These are phyloP conservation scores for Heliconius ismenius DNA, from an alignment of 2,888 invertebrate species.

Conservation along the genomic window DNA sequence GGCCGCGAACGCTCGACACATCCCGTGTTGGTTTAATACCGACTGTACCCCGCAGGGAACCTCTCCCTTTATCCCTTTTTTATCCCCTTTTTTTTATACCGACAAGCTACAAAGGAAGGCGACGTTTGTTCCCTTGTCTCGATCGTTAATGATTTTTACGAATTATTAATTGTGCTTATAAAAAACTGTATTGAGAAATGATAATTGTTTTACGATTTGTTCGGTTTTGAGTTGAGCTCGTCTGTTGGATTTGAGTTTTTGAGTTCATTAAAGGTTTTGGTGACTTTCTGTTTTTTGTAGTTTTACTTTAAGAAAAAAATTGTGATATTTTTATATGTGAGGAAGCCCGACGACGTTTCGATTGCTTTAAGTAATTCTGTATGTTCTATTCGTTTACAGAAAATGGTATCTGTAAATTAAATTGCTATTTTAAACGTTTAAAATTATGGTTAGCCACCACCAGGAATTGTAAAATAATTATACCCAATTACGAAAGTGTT, in stretches of 20 bases:
- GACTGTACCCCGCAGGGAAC: slow-evolving; percentile 64
- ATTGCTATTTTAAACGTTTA: neutral
- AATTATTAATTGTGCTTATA: slow-evolving; percentile 78
- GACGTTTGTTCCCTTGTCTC: slow-evolving; percentile 79
- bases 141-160: slow-evolving; percentile 80
- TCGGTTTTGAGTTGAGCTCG: slow-evolving; percentile 16
- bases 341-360: no score
- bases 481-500: no score
- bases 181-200: slow-evolving; percentile 76
- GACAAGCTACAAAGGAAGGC: slow-evolving; percentile 76
- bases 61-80: slow-evolving; percentile 56
- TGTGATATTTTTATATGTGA: no score
- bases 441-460: neutral
- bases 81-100: slow-evolving; percentile 62
- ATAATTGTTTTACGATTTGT: slow-evolving; percentile 51
- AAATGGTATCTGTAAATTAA: neutral
- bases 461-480: no score
- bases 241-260: neutral
- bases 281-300: no score
- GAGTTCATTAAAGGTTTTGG: neutral
- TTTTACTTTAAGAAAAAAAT: no score
- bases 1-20: slow-evolving; percentile 59
- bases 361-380: no score
- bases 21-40: slow-evolving; percentile 73
- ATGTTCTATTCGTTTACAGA: neutral